phyloP scores from a whole-genome alignment of 1,140 invertebrate species.

The Hylyphantes graminicola region DNA sequence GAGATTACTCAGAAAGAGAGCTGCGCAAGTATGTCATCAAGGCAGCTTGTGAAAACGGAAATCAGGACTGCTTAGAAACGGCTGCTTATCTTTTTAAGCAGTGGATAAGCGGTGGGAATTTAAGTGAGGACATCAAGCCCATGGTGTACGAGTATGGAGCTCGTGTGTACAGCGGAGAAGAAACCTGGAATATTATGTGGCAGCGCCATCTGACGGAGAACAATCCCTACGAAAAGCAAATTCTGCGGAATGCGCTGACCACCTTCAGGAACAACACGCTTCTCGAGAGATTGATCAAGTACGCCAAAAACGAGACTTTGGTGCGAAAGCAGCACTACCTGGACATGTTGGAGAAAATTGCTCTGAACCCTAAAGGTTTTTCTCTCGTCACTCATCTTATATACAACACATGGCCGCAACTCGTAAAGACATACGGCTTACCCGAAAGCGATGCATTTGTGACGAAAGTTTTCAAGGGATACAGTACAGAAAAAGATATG shows the following conservation, averaged over 20 bases:
- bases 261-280: constrained; percentile 18
- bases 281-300: constrained; percentile 13
- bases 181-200: constrained; percentile 81
- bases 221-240: constrained; percentile 81
- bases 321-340: neutral
- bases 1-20: constrained; percentile 58
- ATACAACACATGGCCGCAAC: neutral
- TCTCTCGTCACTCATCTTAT: neutral
- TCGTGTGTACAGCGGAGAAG: constrained; percentile 70
- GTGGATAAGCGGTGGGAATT: constrained; percentile 66
- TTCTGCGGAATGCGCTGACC: constrained; percentile 77
- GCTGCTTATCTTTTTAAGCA: constrained; percentile 65
- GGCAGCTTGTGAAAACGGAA: constrained; percentile 66
- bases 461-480: constrained; percentile 1
- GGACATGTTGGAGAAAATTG: neutral
- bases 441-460: neutral
- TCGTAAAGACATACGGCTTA: neutral
- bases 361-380: constrained; percentile 12
- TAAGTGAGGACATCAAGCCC: constrained; percentile 19
- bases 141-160: constrained; percentile 70
- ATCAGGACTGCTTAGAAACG: constrained; percentile 65
- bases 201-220: constrained; percentile 77
- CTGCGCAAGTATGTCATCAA: constrained; percentile 64
- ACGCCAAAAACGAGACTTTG: neutral
- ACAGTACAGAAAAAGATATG: neutral